A percentile compares a stretch with the other conserved stretches of the same genome.
These are phyloP conservation scores for Ceratoteleas bidentatus DNA, from an alignment of 1,140 invertebrate genomes.

Conservation along the genomic window DNA sequence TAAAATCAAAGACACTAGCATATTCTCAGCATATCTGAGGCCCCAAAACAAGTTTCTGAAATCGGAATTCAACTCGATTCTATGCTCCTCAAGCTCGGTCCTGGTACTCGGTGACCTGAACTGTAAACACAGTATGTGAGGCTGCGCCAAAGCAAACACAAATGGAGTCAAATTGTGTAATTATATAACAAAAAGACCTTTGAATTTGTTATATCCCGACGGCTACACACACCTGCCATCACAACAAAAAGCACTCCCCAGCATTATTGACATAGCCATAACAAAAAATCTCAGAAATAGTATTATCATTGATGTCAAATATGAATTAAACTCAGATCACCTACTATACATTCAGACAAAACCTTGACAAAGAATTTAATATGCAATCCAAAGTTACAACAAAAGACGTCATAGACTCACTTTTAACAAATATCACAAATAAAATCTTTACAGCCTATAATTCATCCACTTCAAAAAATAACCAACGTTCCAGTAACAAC, in stretches of 20 bases:
- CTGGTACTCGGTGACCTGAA: constrained; percentile 1
- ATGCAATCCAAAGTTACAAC: too few species aligned
- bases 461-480: neutral
- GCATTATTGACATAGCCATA: constrained; percentile 16
- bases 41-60: constrained; percentile 8
- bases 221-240: constrained; percentile 2
- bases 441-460: neutral
- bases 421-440: neutral
- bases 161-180: constrained; percentile 29
- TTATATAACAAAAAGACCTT: constrained; percentile 13
- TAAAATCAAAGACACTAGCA: neutral
- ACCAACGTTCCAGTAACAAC: neutral
- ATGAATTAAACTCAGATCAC: constrained; percentile 18
- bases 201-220: constrained; percentile 5
- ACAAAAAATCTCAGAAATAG: constrained; percentile 4
- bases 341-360: neutral
- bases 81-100: neutral
- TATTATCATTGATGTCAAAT: neutral
- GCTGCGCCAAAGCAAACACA: constrained; percentile 7
- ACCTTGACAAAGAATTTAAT: neutral
- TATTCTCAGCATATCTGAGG: neutral
- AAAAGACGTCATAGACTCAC: too few species aligned
- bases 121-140: neutral
- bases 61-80: constrained; percentile 2
- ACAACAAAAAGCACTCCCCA: constrained; percentile 2